phyloP scores from a whole-genome alignment of 2,888 invertebrate genomes.

The Eupithecia vulgata region DNA sequence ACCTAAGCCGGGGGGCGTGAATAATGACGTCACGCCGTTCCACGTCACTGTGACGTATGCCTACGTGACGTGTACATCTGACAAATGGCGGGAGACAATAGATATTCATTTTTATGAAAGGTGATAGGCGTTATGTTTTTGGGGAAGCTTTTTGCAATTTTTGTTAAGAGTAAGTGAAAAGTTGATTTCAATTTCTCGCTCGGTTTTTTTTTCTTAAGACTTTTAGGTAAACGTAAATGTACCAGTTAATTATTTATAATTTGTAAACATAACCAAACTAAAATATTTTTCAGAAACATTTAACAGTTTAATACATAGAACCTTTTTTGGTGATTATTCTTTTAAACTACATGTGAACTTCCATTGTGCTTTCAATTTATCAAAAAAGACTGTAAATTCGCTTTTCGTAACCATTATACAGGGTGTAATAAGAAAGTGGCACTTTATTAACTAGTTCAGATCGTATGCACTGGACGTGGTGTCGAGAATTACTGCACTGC shows the following conservation, averaged over 20 bases:
- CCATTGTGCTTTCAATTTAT: background rate
- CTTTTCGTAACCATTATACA: constrained; percentile 4
- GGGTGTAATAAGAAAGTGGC: constrained; percentile 42
- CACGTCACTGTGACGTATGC: constrained; percentile 39
- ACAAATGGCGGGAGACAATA: constrained; percentile 45
- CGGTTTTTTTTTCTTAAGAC: background rate
- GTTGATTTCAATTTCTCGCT: background rate
- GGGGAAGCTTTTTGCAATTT: constrained; percentile 7
- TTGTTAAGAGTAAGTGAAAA: background rate
- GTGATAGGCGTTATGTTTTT: constrained; percentile 37
- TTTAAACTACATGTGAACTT: background rate
- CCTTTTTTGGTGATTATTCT: background rate
- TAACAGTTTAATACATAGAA: background rate
- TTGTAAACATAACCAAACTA: background rate
- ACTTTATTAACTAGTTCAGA: constrained; percentile 46
- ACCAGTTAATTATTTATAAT: background rate
- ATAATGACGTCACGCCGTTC: constrained; percentile 63
- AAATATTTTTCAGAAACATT: background rate
- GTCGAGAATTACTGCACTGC: constrained; percentile 61
- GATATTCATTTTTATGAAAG: constrained; percentile 43
- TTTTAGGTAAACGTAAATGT: background rate
- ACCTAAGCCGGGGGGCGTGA: constrained; percentile 55
- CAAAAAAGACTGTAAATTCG: background rate
- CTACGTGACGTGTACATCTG: constrained; percentile 42
- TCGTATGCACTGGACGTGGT: constrained; percentile 53